A percentile compares a stretch with the other conserved stretches of the same genome.
phyloP scores from a whole-genome alignment of 2,113 vertebrate species.

The Misgurnus mizolepis region DNA sequence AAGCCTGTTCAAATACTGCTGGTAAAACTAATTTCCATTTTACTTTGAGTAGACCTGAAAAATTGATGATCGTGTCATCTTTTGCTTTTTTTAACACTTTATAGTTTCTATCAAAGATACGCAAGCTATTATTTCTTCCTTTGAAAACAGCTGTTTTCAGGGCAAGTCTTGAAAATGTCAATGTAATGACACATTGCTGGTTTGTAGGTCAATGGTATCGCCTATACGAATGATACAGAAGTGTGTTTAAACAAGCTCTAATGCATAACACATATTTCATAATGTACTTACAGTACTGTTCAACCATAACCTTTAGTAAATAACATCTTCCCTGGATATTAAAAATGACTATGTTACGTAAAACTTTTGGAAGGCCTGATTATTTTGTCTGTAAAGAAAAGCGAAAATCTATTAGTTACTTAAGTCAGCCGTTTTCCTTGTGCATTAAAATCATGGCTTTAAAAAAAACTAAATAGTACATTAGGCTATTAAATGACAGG shows the following conservation, averaged over 20 bases:
- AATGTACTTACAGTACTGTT: neutral
- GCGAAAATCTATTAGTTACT: neutral
- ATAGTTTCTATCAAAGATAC: neutral
- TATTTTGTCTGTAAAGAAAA: neutral
- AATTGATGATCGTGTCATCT: neutral
- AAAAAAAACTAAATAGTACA: neutral
- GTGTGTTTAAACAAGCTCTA: neutral
- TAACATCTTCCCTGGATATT: neutral
- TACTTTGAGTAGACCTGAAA: neutral
- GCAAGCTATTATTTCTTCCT: too few species aligned
- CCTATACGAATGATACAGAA: neutral
- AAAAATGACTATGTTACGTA: slow-evolving; percentile 3
- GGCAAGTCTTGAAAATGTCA: neutral
- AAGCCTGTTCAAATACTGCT: neutral
- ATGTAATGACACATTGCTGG: neutral
- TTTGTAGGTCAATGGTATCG: neutral
- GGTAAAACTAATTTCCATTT: neutral
- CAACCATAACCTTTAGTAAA: neutral
- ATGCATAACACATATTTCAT: neutral
- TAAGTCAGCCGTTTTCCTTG: neutral
- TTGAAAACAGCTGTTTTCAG: neutral
- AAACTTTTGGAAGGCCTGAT: neutral
- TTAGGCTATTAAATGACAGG: slow-evolving; percentile 30
- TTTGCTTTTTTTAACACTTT: neutral
- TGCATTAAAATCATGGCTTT: neutral